Evolutionary conservation across 1,140 invertebrate genomes (phyloP), one percentile per base, ranked within the genome.

Genomic region (Whitmania pigra): DNA sequence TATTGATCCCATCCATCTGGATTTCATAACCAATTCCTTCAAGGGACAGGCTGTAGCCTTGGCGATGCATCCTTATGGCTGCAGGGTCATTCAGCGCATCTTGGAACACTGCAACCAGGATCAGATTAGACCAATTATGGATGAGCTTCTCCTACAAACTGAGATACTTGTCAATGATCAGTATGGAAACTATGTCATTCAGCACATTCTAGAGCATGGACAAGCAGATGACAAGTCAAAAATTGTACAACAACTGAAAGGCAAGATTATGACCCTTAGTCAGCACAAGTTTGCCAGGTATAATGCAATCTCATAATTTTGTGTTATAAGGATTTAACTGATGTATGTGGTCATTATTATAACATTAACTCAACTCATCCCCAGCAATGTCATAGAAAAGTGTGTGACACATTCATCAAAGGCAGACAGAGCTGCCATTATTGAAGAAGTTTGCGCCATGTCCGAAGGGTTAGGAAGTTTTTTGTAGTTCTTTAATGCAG

Each of bases 161-260:
- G 94, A 98, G 81, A 90, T 94, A 79, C 86, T 99, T 57, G 96
- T 63, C 17, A 91, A 95, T 82, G 96, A 99, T 87, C 94, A 97
- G 84, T 99, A 99, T 84, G 97, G 97, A 79, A 99, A 99, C 84
- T 99, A 99, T 82, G 95, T 99, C 73, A 94, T 99, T 80, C 96
- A 99, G 73, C 80, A 84, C 73, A 80, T 84, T n/a, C 71, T 82
- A 73, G 86, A 88, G 74, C 87, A 87, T 76, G 87, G 87, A 17
- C 91, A 92, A 77, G 88, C 90, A 53, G 94, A 97, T 79, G 95
- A 99, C 81, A 95, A 96, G 81, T 89, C 91, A 75, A 91, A 93
- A 79, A 89, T 99, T 75, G 94, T 99, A 73, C 87, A 85, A 76
- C 89, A 88, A 72, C 91, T 99, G 29, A 87, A 91, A 77, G 95